Conservation (phyloP, 2,888 invertebrate species). For the Eilema sororculum region DNA sequence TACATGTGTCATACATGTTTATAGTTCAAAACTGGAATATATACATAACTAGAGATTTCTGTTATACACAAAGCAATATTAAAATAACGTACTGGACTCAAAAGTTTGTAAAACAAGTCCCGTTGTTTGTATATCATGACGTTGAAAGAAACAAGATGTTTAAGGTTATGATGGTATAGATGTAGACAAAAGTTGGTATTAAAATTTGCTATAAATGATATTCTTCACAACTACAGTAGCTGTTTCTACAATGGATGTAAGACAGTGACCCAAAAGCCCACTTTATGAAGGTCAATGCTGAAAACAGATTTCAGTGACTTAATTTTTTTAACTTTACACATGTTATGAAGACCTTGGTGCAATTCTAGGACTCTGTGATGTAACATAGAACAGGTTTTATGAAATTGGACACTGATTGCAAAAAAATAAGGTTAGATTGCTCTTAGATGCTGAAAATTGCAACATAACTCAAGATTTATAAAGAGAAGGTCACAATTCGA, state of each 20-base stretch:
- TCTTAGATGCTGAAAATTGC: conserved; percentile 13
- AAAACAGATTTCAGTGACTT: conserved; percentile 17
- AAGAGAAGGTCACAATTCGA: conserved; percentile 15
- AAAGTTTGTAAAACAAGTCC: background rate
- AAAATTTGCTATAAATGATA: background rate
- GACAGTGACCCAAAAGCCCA: conserved; percentile 38
- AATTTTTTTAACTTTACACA: background rate
- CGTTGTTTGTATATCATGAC: background rate
- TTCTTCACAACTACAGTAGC: background rate
- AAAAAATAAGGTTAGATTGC: conserved; percentile 12
- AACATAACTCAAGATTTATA: background rate
- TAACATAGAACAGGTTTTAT: conserved; percentile 32
- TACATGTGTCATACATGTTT: too few species aligned
- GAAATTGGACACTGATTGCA: conserved; percentile 22
- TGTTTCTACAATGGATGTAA: background rate
- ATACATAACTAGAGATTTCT: too few species aligned
- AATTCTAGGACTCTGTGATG: conserved; percentile 24
- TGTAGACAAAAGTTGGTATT: background rate
- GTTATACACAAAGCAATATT: background rate
- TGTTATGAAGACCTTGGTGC: background rate
- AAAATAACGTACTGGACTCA: background rate
- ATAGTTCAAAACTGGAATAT: too few species aligned
- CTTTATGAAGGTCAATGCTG: conserved; percentile 37
- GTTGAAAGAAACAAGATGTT: background rate
- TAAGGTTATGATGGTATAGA: background rate